These are phyloP conservation scores for Vidua macroura DNA, from an alignment of 2,113 vertebrate genomes.

Conservation along the genomic window DNA sequence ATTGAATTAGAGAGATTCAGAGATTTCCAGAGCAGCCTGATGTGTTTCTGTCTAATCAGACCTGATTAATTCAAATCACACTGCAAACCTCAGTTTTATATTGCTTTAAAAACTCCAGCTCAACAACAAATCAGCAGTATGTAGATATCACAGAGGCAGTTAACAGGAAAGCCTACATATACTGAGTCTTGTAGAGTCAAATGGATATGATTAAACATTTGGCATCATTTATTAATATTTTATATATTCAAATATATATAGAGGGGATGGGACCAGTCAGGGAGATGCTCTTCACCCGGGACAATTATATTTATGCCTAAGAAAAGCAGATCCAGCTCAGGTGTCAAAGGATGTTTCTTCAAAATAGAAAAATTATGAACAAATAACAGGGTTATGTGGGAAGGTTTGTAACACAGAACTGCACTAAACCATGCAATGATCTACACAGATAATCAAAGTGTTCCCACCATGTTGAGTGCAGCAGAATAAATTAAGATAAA, in stretches of 20 bases:
- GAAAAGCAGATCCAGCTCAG: background rate
- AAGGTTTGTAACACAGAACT: background rate
- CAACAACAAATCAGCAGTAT: slow-evolving; percentile 45
- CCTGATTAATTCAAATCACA: slow-evolving; percentile 33
- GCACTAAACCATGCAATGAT: slow-evolving; percentile 8
- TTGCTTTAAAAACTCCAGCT: slow-evolving; percentile 41
- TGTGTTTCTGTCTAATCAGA: slow-evolving; percentile 21
- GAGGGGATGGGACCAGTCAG: background rate
- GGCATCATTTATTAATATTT: slow-evolving; percentile 51
- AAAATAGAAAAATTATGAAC: slow-evolving; percentile 27
- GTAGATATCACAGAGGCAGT: slow-evolving; percentile 16
- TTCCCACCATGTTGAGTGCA: background rate
- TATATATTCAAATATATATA: slow-evolving; percentile 58
- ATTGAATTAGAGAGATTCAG: background rate
- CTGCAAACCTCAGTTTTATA: slow-evolving; percentile 37
- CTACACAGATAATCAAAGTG: background rate
- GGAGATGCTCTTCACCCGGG: background rate
- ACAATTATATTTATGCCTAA: slow-evolving; percentile 25
- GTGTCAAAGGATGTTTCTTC: slow-evolving; percentile 39
- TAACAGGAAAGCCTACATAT: slow-evolving; percentile 10
- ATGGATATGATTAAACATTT: slow-evolving; percentile 44
- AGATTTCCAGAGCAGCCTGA: slow-evolving; percentile 10
- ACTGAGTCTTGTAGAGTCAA: background rate
- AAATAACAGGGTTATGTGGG: background rate
- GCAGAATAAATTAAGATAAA: slow-evolving; percentile 15